These are phyloP conservation scores for Rhyacichthys aspro DNA, from an alignment of 2,797 vertebrate genomes.

Conservation along the genomic window DNA sequence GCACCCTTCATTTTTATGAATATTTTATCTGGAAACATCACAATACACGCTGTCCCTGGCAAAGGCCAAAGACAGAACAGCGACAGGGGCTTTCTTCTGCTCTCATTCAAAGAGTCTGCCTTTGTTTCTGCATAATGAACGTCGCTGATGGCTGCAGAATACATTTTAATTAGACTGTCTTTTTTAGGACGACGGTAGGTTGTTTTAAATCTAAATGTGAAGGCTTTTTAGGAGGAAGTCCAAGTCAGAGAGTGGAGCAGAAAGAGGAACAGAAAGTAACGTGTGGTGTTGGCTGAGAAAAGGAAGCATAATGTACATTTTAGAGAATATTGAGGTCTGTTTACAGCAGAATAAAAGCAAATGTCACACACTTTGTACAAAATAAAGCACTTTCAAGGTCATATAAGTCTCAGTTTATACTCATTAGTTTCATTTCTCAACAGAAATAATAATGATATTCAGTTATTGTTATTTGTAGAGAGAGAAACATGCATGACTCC, in stretches of 20 bases:
- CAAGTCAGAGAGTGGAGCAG: constrained; percentile 37
- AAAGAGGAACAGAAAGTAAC: constrained; percentile 11
- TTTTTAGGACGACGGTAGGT: constrained; percentile 51
- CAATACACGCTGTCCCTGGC: constrained; percentile 62
- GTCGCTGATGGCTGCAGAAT: constrained; percentile 61
- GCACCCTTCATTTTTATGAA: constrained; percentile 73
- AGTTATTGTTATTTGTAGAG: too few relatives aligned
- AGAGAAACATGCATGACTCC: too few relatives aligned
- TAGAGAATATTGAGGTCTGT: too few relatives aligned
- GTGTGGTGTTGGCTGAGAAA: too few relatives aligned
- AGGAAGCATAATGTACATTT: too few relatives aligned
- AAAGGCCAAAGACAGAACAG: constrained; percentile 67
- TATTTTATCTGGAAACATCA: constrained; percentile 74
- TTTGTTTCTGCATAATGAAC: constrained; percentile 75
- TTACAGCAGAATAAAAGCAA: too few relatives aligned
- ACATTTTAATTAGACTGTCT: constrained; percentile 64
- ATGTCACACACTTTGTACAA: too few relatives aligned
- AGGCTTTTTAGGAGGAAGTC: constrained; percentile 48
- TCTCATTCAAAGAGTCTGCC: constrained; percentile 55
- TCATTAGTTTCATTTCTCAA: too few relatives aligned
- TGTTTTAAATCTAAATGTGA: constrained; percentile 58
- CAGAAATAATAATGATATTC: too few relatives aligned
- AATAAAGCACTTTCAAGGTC: too few relatives aligned
- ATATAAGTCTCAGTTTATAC: too few relatives aligned
- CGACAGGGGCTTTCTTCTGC: constrained; percentile 55